phyloP scores from a whole-genome alignment of 2,797 vertebrate species.

The Rhabdophis nuchalis region DNA sequence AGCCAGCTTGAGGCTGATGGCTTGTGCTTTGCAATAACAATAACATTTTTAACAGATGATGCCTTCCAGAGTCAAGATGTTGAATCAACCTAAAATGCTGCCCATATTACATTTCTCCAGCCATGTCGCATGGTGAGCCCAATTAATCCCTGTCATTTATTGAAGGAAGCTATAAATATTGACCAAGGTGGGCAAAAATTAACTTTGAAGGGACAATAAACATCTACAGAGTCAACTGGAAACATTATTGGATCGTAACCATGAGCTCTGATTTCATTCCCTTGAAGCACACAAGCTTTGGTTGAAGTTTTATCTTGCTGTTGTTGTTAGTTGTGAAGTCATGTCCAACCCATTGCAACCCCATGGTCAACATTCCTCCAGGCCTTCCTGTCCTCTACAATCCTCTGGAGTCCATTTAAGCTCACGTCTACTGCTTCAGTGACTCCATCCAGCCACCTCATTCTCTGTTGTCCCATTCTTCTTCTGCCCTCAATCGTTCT shows the following conservation, averaged over 20 bases:
- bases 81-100: not conserved
- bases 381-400: too few species aligned
- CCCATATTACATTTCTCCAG: not conserved
- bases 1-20: not conserved
- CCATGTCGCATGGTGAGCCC: conserved; percentile 23
- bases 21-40: not conserved
- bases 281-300: not conserved
- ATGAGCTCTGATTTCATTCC: not conserved
- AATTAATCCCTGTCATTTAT: conserved; percentile 31
- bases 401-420: too few species aligned
- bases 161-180: conserved; percentile 37
- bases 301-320: not conserved
- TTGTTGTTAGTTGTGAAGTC: too few species aligned
- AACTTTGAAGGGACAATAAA: conserved; percentile 24
- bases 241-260: not conserved
- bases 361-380: too few species aligned
- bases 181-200: conserved; percentile 28
- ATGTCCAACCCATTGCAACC: too few species aligned
- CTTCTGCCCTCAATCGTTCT: too few species aligned
- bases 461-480: too few species aligned
- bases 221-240: not conserved
- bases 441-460: too few species aligned
- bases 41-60: not conserved
- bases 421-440: too few species aligned
- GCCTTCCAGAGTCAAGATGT: not conserved